Conservation (phyloP, 2,888 invertebrate species). For the Nemoura dubitans region DNA sequence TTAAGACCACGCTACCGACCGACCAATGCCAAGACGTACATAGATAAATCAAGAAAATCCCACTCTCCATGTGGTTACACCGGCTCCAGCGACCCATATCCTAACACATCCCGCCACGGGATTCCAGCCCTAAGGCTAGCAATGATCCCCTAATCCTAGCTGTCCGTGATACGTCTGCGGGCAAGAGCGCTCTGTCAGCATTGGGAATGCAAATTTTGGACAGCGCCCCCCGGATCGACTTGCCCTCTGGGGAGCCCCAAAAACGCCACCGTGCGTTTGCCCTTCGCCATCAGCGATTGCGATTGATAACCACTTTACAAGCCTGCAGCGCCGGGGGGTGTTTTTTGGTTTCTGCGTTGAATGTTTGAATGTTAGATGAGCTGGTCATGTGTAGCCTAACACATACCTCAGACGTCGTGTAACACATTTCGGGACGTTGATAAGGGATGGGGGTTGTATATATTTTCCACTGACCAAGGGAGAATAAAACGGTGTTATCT, state of each 20-base stretch:
- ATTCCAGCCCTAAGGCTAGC: background rate
- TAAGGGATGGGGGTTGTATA: background rate
- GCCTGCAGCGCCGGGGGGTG: background rate
- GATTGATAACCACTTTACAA: background rate
- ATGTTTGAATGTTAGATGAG: background rate
- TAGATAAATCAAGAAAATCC: conserved; percentile 7
- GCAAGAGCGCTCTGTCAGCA: background rate
- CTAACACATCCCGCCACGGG: background rate
- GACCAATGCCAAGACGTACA: background rate
- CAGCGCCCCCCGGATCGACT: background rate
- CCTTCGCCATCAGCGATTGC: background rate
- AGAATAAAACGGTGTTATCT: background rate
- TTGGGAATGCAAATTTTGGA: background rate
- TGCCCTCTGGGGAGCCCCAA: background rate
- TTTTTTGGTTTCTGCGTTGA: background rate
- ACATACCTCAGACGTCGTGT: background rate
- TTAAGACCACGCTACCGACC: background rate
- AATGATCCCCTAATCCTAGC: background rate
- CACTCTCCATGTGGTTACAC: background rate
- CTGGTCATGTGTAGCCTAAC: background rate
- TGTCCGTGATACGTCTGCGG: background rate
- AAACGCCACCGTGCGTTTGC: background rate
- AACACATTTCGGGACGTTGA: background rate
- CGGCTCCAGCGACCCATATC: background rate
- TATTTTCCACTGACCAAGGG: background rate